Evolutionary conservation across 2,113 vertebrate genomes (phyloP).

Genomic region (Calidris pygmaea): DNA sequence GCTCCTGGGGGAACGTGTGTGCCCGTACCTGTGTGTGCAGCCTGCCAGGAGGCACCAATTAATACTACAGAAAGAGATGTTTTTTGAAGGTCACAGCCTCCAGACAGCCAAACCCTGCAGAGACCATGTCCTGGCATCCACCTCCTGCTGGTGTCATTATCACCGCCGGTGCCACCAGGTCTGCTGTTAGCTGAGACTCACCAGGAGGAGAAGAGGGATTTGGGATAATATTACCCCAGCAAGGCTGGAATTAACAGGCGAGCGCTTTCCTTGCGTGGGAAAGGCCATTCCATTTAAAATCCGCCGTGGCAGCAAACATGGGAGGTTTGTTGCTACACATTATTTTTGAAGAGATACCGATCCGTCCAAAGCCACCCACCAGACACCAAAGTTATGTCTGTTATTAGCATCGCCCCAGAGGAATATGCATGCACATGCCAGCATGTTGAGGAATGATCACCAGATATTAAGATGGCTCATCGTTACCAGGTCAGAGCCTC

Average conservation of each 20-base stretch:
- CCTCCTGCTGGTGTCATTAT: neutral
- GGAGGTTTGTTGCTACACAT: neutral
- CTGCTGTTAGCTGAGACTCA: neutral
- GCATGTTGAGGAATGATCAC: neutral
- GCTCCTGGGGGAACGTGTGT: fast-evolving
- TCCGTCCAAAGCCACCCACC: neutral
- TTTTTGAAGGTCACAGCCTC: neutral
- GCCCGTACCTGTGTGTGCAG: fast-evolving
- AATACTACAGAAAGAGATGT: neutral
- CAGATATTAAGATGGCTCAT: neutral
- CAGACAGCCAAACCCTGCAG: neutral
- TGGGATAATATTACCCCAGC: neutral
- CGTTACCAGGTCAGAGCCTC: neutral
- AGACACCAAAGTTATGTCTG: neutral
- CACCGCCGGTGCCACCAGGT: neutral
- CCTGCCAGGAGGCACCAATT: neutral
- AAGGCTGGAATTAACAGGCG: neutral
- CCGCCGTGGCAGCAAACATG: neutral
- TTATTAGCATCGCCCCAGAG: neutral
- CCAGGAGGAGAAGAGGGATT: neutral
- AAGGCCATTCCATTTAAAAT: neutral
- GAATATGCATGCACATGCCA: neutral
- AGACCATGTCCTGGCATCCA: neutral
- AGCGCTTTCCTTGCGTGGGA: neutral
- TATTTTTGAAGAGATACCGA: neutral